Base-by-base conservation (phyloP, 2,797 vertebrate species). In the Typhlichthys eigenmanni region DNA sequence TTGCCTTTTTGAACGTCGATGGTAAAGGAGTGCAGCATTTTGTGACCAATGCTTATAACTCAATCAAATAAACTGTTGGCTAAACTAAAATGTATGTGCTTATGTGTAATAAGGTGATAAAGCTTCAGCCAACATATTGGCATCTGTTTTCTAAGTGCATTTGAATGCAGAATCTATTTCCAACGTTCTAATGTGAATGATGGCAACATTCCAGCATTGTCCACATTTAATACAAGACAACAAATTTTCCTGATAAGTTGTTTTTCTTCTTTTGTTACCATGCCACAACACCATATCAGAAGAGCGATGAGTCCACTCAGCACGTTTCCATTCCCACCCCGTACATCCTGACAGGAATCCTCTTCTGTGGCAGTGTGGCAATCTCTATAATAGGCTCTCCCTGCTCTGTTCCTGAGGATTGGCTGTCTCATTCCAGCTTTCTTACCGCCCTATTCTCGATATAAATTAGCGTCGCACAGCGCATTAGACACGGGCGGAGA, bases 331-430 rank as follows among this genome's bases (percentile, higher is more conserved):
- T 48, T n/a, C 8, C 60, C 68, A 78, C 56, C 80, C 70, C 68
- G 67, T 17, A 32, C 67, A 66, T 53, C 29, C 55, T 74, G 82
- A 82, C 82, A 85, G 78, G 54, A 63, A 64, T 74, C 52, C 77
- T 79, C 68, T 78, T 85, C 57, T 66, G 70, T 81, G 77, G 80
- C 82, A 82, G 72, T 32, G 3, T 24, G 49, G 69, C 59, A 59
- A 57, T 55, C 62, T 58, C 67, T 82, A 70, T 83, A 84, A 86
- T 84, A 76, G 82, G 69, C 74, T 71, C 61, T 68, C 71, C 74
- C 78, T 76, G 75, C 75, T 64, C 60, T 63, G 74, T 71, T 14
- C 62, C 79, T 69, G 68, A 81, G 76, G 74, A 67, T 83, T 58
- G 82, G 80, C 81, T 58, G 69, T 80, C 78, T 81, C 74, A 58